Evolutionary conservation across 2,113 vertebrate species (phyloP), one percentile per base, ranked within the genome.

Genomic region (Tauraco erythrolophus): DNA sequence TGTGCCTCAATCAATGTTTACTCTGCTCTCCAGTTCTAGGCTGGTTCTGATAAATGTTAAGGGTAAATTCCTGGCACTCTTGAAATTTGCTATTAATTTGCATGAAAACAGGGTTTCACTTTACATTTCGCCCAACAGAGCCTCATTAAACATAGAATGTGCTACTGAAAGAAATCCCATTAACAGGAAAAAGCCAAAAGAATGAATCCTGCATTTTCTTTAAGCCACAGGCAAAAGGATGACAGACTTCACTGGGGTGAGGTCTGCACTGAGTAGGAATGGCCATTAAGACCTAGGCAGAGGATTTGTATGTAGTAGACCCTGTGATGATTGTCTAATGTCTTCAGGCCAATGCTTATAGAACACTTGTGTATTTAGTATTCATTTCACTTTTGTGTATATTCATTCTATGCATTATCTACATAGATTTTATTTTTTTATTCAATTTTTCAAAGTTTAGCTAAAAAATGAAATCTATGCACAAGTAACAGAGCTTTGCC

Each of bases 1-100:
- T 61, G 8, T 22, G 27, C 37, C 57, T 68, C 24, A 58, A 54
- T 21, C 39, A 39, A 16, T 31, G 25, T 22, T 56, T 28, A 13
- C 27, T 41, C 30, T 41, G 0, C 35, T 86, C 14, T 30, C 4
- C 0, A 4, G 15, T 25, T 56, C 41, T n/a, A 41, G 22, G 19
- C 11, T n/a, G 7, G 3, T 25, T 89, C 35, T 28, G 28, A 41
- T n/a, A 78, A 58, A 54, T 0, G 1, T 19, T 48, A 28, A 69
- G 6, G 41, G 24, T 31, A 33, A 74, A 53, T 37, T 66, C 33
- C 51, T 48, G 18, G 5, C 17, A 65, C 17, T 53, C 35, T 65
- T 53, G 17, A 35, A 22, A 28, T 71, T 75, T 46, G 19, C 10
- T 35, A 41, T 46, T 25, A 35, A 66, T 70, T 39, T 46, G 30